Evolutionary conservation across 2,797 vertebrate genomes (phyloP).

Genomic region (Muraenolepis orangiensis): DNA sequence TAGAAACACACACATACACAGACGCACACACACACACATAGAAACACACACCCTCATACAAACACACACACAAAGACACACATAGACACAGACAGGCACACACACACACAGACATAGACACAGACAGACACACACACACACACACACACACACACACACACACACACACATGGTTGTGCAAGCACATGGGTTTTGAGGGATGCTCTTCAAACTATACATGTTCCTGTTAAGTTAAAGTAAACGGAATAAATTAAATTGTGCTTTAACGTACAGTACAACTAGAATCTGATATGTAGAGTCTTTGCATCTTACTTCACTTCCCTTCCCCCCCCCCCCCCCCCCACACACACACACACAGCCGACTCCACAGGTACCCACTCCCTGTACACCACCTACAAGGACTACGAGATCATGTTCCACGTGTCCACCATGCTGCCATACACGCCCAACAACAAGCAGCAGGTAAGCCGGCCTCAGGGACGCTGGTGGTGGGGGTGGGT

Average conservation of each 20-base stretch:
- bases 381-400: constrained; percentile 90
- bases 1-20: constrained; percentile 6
- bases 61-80: background rate
- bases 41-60: constrained; percentile 9
- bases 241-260: background rate
- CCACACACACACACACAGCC: constrained; percentile 78
- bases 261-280: too few relatives aligned
- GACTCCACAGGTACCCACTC: constrained; percentile 97
- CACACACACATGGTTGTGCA: too few relatives aligned
- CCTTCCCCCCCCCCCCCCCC: background rate
- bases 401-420: constrained; percentile 97
- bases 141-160: constrained; percentile 7
- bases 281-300: background rate
- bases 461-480: constrained; percentile 70
- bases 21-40: too few relatives aligned
- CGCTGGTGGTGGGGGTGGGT: too few relatives aligned
- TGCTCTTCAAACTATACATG: background rate
- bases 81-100: background rate
- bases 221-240: background rate
- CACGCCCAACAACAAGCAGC: constrained; percentile 97
- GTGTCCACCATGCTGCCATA: constrained; percentile 96
- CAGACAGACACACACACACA: too few relatives aligned
- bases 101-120: too few relatives aligned
- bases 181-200: background rate
- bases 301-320: background rate